phyloP scores from a whole-genome alignment of 2,888 invertebrate species.

The Hypselothyrea guttata region DNA sequence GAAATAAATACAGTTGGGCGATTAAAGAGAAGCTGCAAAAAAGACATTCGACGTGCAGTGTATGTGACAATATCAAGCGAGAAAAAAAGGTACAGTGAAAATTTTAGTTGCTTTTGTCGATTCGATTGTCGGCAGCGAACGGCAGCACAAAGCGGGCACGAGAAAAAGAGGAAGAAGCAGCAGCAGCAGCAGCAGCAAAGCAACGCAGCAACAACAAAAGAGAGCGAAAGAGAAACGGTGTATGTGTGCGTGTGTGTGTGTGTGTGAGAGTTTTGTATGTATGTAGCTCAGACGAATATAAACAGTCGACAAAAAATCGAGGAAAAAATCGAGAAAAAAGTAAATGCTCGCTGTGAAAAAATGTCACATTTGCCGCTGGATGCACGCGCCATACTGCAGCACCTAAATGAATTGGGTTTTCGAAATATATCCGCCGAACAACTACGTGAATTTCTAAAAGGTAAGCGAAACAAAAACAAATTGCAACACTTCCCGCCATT shows the following conservation, averaged over 20 bases:
- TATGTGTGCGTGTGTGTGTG: constrained; percentile 28
- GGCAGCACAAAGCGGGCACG: constrained; percentile 53
- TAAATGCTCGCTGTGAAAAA: constrained; percentile 63
- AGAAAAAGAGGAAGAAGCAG: constrained; percentile 42
- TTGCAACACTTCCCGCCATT: constrained; percentile 59
- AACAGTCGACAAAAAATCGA: no score
- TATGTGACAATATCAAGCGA: constrained; percentile 37
- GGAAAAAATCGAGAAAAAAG: constrained; percentile 36
- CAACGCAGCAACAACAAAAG: constrained; percentile 65
- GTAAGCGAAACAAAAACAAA: constrained; percentile 81
- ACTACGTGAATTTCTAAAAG: constrained; percentile 90
- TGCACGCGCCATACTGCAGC: constrained; percentile 88
- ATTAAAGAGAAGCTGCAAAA: constrained; percentile 26
- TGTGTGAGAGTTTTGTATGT: constrained; percentile 15
- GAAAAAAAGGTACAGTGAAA: constrained; percentile 69
- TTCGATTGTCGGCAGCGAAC: constrained; percentile 68
- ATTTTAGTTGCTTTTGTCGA: constrained; percentile 54
- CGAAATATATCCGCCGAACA: constrained; percentile 89
- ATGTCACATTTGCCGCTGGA: constrained; percentile 84
- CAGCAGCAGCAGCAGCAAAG: constrained; percentile 43
- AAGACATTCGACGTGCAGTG: constrained; percentile 34
- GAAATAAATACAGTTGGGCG: constrained; percentile 42
- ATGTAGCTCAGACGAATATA: constrained; percentile 25
- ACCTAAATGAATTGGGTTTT: constrained; percentile 90
- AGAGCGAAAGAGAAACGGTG: constrained; percentile 59